Base-by-base conservation (phyloP, 1,140 invertebrate species). In the Branchinecta lynchi region DNA sequence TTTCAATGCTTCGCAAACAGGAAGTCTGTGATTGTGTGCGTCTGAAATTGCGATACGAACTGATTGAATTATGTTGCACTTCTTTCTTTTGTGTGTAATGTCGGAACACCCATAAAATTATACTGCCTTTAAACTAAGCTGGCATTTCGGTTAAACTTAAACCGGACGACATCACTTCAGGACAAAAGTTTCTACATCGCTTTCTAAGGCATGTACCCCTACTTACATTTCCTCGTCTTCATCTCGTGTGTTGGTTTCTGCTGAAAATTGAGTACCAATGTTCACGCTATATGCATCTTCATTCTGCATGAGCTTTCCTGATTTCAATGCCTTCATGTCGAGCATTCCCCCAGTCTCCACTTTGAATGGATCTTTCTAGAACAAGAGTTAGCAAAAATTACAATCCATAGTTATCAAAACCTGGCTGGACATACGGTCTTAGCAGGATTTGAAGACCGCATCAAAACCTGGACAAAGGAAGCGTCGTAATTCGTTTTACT, bases 211-310 rank as follows among this genome's bases (percentile, higher is more conserved):
- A 32, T 32, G 32, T 32, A 5, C 32, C 32, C 15, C 72, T 69
- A 75, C 77, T 77, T 79, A 87, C 94, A 98, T 97, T 82, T 98
- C 94, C 78, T 96, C 93, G 81, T 98, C 95, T 85, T 98, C 95
- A 80, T 98, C 95, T 45, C 95, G 82, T 80, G 94, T 91, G 79
- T 98, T 98, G 0, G 95, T 98, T 82, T 98, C 95, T 0, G 93
- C 92, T 67, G 95, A 97, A 81, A 98, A 98, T 74, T 95, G 91
- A 44, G 92, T 95, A n/a, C 92, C 92, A 72, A 95, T 93, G 7
- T 90, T 89, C 43, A 89, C 90, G 74, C 92, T 89, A 75, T 93
- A 92, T 8, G 89, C 86, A 79, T 93, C 91, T 75, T 92, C 88
- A 65, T 72, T 72, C 72, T 82, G 80, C 74, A 86, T 88, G 7